A percentile compares a stretch with the other conserved stretches of the same genome.
phyloP scores from a whole-genome alignment of 2,797 vertebrate species.

The Melanotaenia trifasciata region DNA sequence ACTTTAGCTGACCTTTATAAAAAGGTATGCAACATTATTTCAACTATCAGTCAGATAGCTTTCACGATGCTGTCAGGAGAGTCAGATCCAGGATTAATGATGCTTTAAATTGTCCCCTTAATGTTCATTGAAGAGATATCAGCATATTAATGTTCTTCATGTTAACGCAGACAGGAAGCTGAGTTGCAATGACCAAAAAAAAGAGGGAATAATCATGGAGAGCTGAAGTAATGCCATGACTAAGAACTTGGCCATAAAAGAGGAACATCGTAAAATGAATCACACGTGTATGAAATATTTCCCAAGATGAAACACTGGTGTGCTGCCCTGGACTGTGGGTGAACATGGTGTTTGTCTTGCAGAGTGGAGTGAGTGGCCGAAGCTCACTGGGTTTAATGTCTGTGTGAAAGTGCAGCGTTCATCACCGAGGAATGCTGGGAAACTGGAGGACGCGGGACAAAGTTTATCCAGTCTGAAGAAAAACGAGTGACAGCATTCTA shows the following conservation, averaged over 20 bases:
- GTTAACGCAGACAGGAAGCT: not conserved
- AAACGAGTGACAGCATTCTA: slow-evolving; percentile 36
- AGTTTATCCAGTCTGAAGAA: slow-evolving; percentile 43
- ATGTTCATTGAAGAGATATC: not conserved
- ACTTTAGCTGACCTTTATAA: not conserved
- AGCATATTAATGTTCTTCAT: not conserved
- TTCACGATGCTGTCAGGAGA: not conserved
- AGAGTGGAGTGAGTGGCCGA: not conserved
- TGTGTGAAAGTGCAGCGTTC: slow-evolving; percentile 35
- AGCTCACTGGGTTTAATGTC: not conserved
- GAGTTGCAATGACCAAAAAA: not conserved
- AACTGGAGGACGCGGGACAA: slow-evolving; percentile 32
- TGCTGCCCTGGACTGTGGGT: not conserved
- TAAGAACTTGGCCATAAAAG: not conserved
- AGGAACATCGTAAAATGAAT: not conserved
- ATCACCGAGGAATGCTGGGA: slow-evolving; percentile 55
- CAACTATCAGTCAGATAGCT: not conserved
- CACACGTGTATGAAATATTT: not conserved
- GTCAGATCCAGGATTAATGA: not conserved
- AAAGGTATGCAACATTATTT: not conserved
- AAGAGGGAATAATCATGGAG: not conserved
- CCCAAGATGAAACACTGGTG: not conserved
- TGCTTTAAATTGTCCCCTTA: not conserved
- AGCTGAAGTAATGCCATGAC: not conserved
- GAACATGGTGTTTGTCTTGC: not conserved